These are phyloP conservation scores for Coccyzus lansbergi DNA, from an alignment of 2,797 vertebrate species.

Conservation along the genomic window DNA sequence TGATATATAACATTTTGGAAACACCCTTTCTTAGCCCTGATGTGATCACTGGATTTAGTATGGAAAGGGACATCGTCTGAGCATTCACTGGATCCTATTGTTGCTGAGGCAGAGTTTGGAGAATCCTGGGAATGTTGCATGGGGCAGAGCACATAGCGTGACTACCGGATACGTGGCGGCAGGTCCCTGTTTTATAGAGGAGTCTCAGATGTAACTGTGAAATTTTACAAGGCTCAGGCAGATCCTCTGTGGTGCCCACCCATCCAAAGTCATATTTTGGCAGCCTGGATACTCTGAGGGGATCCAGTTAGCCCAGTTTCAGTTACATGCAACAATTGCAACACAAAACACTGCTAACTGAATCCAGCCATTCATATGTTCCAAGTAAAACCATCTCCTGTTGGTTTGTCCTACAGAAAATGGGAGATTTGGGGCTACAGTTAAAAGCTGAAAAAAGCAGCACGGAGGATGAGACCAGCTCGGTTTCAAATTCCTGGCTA, in stretches of 20 bases:
- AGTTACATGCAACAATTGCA: background rate
- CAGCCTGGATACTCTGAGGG: background rate
- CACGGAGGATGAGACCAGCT: constrained; percentile 21
- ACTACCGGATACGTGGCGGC: background rate
- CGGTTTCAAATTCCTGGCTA: constrained; percentile 18
- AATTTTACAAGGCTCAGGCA: background rate
- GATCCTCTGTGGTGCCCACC: background rate
- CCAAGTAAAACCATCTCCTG: background rate
- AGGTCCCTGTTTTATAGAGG: background rate
- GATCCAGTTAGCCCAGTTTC: background rate
- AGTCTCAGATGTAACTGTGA: background rate
- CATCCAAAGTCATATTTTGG: background rate
- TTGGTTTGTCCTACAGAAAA: background rate
- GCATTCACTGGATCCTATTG: background rate
- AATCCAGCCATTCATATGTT: background rate
- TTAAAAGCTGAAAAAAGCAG: constrained; percentile 20
- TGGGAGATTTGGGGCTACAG: background rate
- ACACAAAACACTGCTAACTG: background rate
- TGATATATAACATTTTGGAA: background rate
- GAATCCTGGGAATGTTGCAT: background rate
- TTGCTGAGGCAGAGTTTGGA: background rate
- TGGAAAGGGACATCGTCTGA: background rate
- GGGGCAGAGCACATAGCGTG: background rate
- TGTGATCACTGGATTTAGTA: background rate
- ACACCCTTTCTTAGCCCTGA: background rate